A percentile compares a stretch with the other conserved stretches of the same genome.
Evolutionary conservation across 2,113 vertebrate genomes (phyloP).

Genomic region (Sus scrofa): DNA sequence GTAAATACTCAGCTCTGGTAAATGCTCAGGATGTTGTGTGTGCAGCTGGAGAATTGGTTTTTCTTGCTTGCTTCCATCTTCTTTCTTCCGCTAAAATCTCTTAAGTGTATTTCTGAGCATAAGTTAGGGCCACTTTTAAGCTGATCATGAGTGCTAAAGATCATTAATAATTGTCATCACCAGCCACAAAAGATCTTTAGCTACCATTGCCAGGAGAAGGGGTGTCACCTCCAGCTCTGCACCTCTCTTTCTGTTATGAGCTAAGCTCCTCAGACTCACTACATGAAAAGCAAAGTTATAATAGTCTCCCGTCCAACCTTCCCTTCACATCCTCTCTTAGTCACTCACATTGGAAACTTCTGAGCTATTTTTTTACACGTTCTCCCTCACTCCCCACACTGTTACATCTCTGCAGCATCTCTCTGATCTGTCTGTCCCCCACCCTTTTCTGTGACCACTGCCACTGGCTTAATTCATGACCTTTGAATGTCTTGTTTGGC

Average conservation of each 20-base stretch:
- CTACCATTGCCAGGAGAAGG: not conserved
- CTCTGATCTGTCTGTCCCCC: not conserved
- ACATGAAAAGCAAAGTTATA: not conserved
- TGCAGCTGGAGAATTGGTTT: not conserved
- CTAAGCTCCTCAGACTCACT: not conserved
- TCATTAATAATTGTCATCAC: not conserved
- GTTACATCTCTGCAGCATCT: not conserved
- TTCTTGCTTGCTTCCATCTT: not conserved
- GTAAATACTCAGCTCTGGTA: not conserved
- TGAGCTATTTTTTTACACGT: not conserved
- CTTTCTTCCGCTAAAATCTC: conserved; percentile 11
- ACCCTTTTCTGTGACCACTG: not conserved
- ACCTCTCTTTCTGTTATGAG: not conserved
- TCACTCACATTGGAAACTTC: not conserved
- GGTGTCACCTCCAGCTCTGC: not conserved
- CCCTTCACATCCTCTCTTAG: not conserved
- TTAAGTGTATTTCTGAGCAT: not conserved
- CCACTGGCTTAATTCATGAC: not conserved
- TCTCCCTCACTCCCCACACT: not conserved
- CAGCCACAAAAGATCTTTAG: not conserved
- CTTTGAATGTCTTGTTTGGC: conserved; percentile 25
- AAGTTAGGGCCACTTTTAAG: conserved; percentile 7
- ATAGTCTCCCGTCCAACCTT: not conserved
- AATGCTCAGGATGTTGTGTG: not conserved
- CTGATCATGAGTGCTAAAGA: not conserved